These are phyloP conservation scores for Parnassius apollo DNA, from an alignment of 2,888 invertebrate species.

Conservation along the genomic window DNA sequence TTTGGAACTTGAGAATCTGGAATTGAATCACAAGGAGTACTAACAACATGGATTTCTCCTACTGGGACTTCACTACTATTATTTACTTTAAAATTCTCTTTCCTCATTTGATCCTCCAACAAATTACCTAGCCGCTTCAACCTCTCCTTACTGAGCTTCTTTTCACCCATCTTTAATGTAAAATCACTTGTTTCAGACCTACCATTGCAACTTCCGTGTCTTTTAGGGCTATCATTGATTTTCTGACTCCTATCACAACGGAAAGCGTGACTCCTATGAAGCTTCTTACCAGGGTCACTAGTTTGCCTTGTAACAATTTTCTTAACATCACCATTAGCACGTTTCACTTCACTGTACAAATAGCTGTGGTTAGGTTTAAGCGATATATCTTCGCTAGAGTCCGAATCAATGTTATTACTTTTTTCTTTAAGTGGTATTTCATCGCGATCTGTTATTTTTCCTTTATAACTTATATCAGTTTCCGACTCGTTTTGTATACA, in stretches of 20 bases:
- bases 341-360: constrained; percentile 60
- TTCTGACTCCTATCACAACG: constrained; percentile 76
- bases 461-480: constrained; percentile 27
- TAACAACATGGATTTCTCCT: constrained; percentile 37
- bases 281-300: constrained; percentile 77
- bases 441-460: constrained; percentile 26
- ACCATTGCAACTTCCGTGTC: constrained; percentile 66
- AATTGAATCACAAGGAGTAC: constrained; percentile 45
- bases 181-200: constrained; percentile 64
- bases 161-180: constrained; percentile 60
- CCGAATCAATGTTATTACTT: constrained; percentile 36
- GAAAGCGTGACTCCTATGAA: constrained; percentile 82
- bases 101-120: constrained; percentile 70
- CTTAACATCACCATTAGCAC: constrained; percentile 53
- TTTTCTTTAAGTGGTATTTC: constrained; percentile 27
- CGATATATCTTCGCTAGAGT: constrained; percentile 40
- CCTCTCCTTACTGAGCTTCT: constrained; percentile 63
- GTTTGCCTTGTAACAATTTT: constrained; percentile 62
- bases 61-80: constrained; percentile 31
- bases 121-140: constrained; percentile 64
- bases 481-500: constrained; percentile 29
- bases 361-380: constrained; percentile 64
- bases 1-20: constrained; percentile 67
- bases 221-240: constrained; percentile 52
- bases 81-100: constrained; percentile 58